A percentile compares a stretch with the other conserved stretches of the same genome.
phyloP scores from a whole-genome alignment of 2,113 vertebrate genomes.

The Anhinga rufa region DNA sequence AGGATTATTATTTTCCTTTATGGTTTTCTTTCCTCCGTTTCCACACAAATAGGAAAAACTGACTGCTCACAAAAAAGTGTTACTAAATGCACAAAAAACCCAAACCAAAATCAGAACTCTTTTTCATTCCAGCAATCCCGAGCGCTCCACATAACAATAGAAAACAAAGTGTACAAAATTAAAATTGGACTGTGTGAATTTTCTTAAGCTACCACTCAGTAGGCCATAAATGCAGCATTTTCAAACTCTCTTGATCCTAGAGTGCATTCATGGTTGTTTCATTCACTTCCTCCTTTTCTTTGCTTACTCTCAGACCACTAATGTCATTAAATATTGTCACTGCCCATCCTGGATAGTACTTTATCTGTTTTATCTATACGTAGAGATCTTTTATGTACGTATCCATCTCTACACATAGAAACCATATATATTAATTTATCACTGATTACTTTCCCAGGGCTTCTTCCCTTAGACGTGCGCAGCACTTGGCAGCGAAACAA shows the following conservation, averaged over 20 bases:
- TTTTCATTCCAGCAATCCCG: not conserved
- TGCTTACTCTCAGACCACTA: not conserved
- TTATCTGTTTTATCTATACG: not conserved
- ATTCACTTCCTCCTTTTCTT: not conserved
- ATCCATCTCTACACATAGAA: not conserved
- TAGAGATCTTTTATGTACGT: not conserved
- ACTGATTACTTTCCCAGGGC: not conserved
- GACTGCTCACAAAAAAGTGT: not conserved
- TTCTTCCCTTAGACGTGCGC: not conserved
- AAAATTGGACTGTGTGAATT: not conserved
- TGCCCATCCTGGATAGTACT: not conserved
- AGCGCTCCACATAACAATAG: not conserved
- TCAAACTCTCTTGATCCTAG: not conserved
- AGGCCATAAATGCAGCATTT: not conserved
- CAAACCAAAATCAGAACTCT: not conserved
- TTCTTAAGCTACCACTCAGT: not conserved
- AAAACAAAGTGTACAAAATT: not conserved
- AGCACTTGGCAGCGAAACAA: not conserved
- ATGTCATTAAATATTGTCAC: not conserved
- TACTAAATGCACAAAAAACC: not conserved
- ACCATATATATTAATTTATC: not conserved
- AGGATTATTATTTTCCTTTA: not conserved
- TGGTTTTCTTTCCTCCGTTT: not conserved
- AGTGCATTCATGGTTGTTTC: not conserved
- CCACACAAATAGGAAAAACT: not conserved